These are phyloP conservation scores for Crambe crambe DNA, from an alignment of 37 sponge, comb jelly and placozoan genomes.

Conservation along the genomic window DNA sequence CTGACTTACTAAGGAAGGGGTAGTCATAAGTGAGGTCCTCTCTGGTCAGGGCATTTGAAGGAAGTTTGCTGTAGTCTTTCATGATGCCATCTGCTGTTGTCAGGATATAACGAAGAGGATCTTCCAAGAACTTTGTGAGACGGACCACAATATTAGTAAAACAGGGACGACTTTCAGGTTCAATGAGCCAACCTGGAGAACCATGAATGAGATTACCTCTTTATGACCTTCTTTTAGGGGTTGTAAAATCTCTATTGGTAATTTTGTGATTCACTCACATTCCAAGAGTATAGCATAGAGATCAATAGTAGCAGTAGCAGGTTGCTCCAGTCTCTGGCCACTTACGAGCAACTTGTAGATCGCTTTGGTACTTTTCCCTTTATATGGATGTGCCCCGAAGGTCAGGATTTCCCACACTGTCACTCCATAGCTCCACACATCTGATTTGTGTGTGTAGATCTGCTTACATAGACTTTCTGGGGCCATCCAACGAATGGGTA, in stretches of 20 bases:
- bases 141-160: constrained; percentile 40
- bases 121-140: constrained; percentile 41
- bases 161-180: constrained; percentile 65
- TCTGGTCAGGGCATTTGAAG: constrained; percentile 3
- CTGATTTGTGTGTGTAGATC: constrained; percentile 86
- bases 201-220: neutral
- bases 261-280: constrained; percentile 46
- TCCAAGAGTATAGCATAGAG: constrained; percentile 67
- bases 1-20: too few species aligned
- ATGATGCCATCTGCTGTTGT: constrained; percentile 15
- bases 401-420: constrained; percentile 94
- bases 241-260: too few species aligned
- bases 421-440: constrained; percentile 90
- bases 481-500: constrained; percentile 92
- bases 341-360: constrained; percentile 38
- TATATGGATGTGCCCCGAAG: constrained; percentile 69
- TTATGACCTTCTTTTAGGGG: neutral
- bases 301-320: constrained; percentile 60
- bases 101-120: constrained; percentile 61
- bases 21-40: constrained; percentile 31
- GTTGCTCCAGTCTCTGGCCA: constrained; percentile 75
- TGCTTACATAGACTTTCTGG: constrained; percentile 69
- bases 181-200: constrained; percentile 75
- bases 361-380: constrained; percentile 33
- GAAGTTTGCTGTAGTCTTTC: constrained; percentile 17